Evolutionary conservation across 30 jellyfish, hydroid and myxozoan species (phyloP), one percentile per base, ranked within the genome.

Genomic region (Calvadosia cruxmelitensis): DNA sequence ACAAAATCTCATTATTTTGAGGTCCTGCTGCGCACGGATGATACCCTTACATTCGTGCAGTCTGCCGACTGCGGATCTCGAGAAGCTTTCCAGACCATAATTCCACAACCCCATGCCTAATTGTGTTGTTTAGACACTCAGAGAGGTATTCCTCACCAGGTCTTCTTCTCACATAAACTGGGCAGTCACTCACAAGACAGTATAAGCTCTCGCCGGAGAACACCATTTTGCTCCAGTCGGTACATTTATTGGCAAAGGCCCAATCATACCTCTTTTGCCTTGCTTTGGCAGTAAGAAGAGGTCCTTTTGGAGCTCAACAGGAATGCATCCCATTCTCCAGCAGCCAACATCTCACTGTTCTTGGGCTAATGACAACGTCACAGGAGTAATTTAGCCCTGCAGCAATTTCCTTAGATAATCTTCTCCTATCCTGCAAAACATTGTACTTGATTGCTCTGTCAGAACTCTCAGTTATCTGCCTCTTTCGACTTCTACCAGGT

Each of bases 31-130:
- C 23, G 72, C 80, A 50, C 53, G 20, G 1, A 70, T 30, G 1
- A 49, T 49, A 1, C 53, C 71, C 3, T 49, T 63, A 20, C 51
- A 33, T 70, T 29, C 50, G 62, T 68, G n/a, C 42, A 68, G 20
- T 24, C 70, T 49, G 68, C 78, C 78, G 50, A 20, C 78, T 1
- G 49, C 68, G 13, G 42, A 35, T 49, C 70, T 34, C 2, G 53
- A 32, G 5, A 36, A n/a, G 35, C 66, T 28, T 66, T 31, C 83
- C 34, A 33, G 53, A 49, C 78, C 81, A 71, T 71, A 53, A 73
- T 65, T 13, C 77, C 66, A 30, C 84, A 76, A 61, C 80, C 84
- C 85, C 85, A 64, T 74, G 85, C 71, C 64, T 74, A 30, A 63
- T 49, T 33, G 77, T 73, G 23, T 76, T 2, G 34, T 36, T 65